phyloP scores from a whole-genome alignment of 2,888 invertebrate species.

The Polymixis flavicincta region DNA sequence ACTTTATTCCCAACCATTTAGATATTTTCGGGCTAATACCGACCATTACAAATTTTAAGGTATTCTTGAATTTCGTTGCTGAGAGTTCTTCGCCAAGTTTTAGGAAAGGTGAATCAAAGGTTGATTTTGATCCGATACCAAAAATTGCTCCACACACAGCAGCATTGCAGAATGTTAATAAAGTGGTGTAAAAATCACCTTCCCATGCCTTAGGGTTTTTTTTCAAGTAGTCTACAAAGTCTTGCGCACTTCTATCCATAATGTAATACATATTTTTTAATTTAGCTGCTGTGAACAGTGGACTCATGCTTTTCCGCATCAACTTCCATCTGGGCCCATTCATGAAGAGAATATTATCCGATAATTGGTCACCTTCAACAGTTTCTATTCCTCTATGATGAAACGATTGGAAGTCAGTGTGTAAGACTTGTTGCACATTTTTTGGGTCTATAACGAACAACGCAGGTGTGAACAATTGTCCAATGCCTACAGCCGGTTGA shows the following conservation, averaged over 20 bases:
- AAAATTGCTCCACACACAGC: constrained; percentile 77
- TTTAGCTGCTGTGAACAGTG: constrained; percentile 78
- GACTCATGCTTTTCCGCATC: constrained; percentile 78
- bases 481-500: constrained; percentile 72
- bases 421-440: constrained; percentile 71
- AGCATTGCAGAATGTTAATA: constrained; percentile 70
- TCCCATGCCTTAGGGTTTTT: constrained; percentile 66
- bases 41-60: constrained; percentile 60
- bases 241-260: constrained; percentile 74
- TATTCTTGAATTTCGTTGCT: constrained; percentile 41
- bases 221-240: constrained; percentile 72
- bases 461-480: constrained; percentile 54
- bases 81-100: constrained; percentile 64
- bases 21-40: constrained; percentile 55
- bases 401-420: constrained; percentile 72
- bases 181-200: constrained; percentile 48
- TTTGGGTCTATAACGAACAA: constrained; percentile 68
- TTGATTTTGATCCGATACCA: constrained; percentile 76
- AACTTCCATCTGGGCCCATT: constrained; percentile 77
- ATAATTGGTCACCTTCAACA: constrained; percentile 68
- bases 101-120: constrained; percentile 77
- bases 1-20: constrained; percentile 69
- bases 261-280: constrained; percentile 80
- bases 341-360: constrained; percentile 73
- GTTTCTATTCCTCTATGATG: constrained; percentile 70